These are phyloP conservation scores for Mus caroli DNA, from an alignment of 2,797 vertebrate genomes.

Conservation along the genomic window DNA sequence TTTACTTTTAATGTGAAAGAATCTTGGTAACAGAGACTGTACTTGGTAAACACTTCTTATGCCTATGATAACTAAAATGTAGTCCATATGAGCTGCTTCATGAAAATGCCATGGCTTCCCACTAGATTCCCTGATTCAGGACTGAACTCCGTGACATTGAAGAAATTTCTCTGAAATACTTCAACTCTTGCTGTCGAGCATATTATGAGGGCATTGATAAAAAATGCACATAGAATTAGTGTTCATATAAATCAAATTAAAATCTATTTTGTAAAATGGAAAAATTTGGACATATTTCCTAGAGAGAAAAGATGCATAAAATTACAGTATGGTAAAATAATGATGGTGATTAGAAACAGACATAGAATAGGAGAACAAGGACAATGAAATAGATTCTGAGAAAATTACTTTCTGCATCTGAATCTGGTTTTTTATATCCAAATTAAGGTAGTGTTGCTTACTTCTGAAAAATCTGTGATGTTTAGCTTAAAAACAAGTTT, in stretches of 20 bases:
- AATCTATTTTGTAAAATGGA: neutral
- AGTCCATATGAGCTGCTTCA: neutral
- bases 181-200: neutral
- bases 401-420: neutral
- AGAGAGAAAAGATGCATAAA: neutral
- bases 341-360: neutral
- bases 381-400: neutral
- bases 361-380: neutral
- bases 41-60: neutral
- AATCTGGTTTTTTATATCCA: neutral
- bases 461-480: neutral
- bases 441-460: neutral
- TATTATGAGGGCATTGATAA: neutral
- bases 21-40: neutral
- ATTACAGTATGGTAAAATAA: neutral
- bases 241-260: neutral
- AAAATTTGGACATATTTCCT: neutral
- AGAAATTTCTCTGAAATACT: neutral
- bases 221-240: neutral
- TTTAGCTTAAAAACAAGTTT: neutral
- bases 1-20: neutral
- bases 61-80: neutral
- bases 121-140: neutral
- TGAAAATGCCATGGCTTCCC: neutral
- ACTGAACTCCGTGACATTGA: neutral